Base-by-base conservation (phyloP, 2,113 vertebrate species). In the Zosterops japonicus region DNA sequence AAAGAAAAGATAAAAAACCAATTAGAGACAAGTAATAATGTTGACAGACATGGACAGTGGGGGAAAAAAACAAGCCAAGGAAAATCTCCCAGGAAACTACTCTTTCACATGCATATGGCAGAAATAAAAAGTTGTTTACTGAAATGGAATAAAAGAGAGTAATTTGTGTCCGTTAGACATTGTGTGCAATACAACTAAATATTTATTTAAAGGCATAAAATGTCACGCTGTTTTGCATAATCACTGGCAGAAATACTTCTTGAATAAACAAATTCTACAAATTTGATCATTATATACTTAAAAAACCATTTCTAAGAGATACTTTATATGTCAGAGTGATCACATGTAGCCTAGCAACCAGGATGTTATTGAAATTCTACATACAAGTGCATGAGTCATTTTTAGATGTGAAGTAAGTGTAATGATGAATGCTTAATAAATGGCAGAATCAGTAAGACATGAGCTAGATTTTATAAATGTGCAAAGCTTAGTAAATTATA, bases 331-430 rank as follows among this genome's bases (percentile, higher is more conserved):
- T 94, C 94, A 86, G 85, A 93, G 80, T 75, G 64, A 96, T 95
- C 80, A 91, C 52, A 81, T 14, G 84, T 95, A 96, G 96, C 97
- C 71, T 97, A 97, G 97, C 97, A 97, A 97, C 95, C 88, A 89
- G 72, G 76, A 89, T 95, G 49, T 89, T 83, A 75, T 36, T 96
- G 75, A 95, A 97, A 97, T 89, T 81, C 89, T 78, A 71, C 89
- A 69, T 33, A 24, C 31, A 78, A 92, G 41, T 49, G 46, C 64
- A n/a, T 65, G 81, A 96, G 77, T 93, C 80, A 95, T 41, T 95
- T 81, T 56, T 57, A 92, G 61, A 28, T 27, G 52, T 42, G 29
- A 56, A 89, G 53, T 77, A 89, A 74, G 74, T 83, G 27, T 82
- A 84, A 57, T 14, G 22, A 57, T 46, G 57, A 87, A 84, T 65